A percentile compares a stretch with the other conserved stretches of the same genome.
phyloP scores from a whole-genome alignment of 2,797 vertebrate genomes.

The Sebastiscus albofasciatus region DNA sequence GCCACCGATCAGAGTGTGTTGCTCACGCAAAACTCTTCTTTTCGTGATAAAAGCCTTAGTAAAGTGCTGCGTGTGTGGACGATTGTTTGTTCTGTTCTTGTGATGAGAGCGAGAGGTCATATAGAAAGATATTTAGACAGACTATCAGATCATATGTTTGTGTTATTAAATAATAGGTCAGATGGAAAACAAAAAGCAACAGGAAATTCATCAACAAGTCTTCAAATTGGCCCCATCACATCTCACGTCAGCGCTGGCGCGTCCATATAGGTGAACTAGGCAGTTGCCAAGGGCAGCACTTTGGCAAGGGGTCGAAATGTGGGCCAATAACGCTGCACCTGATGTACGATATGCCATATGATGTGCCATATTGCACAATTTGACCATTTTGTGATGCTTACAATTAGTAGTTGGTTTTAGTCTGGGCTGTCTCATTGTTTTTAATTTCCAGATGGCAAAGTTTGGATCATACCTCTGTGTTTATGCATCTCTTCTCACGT shows the following conservation, averaged over 20 bases:
- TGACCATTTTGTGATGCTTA: no score
- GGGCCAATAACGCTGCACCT: no score
- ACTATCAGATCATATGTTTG: not conserved
- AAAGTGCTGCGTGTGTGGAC: not conserved
- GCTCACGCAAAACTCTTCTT: slow-evolving; percentile 28
- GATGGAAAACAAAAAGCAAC: not conserved
- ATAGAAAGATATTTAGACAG: not conserved
- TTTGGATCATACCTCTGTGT: no score
- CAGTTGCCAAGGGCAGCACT: no score
- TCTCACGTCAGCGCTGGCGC: not conserved
- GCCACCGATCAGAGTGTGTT: not conserved
- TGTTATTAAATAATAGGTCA: not conserved
- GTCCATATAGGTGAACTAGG: no score
- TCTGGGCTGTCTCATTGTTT: no score
- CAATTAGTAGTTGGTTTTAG: no score
- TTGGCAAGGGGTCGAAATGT: no score
- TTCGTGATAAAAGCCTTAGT: slow-evolving; percentile 1
- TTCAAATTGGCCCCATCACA: not conserved
- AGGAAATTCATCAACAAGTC: slow-evolving; percentile 7
- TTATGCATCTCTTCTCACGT: no score
- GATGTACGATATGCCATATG: no score
- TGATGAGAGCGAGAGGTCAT: not conserved
- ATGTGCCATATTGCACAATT: no score
- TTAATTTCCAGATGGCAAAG: no score
- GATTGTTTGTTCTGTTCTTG: not conserved